These are phyloP conservation scores for Eurypyga helias DNA, from an alignment of 2,113 vertebrate genomes.

Conservation along the genomic window DNA sequence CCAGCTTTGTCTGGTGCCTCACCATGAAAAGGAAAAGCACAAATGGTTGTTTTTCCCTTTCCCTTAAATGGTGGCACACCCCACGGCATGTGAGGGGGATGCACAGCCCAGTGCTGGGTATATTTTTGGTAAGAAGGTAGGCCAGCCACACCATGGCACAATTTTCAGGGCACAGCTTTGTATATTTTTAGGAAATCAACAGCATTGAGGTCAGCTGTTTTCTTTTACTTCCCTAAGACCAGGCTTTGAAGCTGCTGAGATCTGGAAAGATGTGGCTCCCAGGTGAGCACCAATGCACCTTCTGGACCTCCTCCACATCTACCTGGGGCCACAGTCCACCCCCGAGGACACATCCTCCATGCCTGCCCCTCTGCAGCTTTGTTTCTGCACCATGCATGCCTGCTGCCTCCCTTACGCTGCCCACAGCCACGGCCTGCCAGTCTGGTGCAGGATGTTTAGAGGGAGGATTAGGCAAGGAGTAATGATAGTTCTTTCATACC, in stretches of 20 bases:
- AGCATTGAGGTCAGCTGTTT: not conserved
- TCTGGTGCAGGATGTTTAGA: not conserved
- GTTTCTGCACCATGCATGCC: fast-evolving
- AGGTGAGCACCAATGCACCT: not conserved
- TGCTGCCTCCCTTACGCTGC: not conserved
- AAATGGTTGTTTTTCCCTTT: not conserved
- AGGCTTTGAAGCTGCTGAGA: not conserved
- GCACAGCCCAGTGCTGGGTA: not conserved
- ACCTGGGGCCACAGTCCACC: too few species aligned
- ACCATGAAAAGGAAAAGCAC: not conserved
- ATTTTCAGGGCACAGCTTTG: not conserved
- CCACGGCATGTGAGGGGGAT: not conserved
- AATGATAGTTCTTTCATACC: conserved; percentile 35
- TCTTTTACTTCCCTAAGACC: not conserved
- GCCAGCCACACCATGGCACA: not conserved
- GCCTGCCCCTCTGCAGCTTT: not conserved
- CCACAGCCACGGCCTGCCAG: not conserved
- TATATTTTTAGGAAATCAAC: not conserved
- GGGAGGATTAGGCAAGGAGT: not conserved
- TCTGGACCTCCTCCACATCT: not conserved
- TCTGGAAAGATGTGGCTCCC: not conserved
- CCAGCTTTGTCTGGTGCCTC: not conserved
- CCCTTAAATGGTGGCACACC: not conserved
- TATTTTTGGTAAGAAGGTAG: not conserved
- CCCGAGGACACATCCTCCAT: not conserved